Conservation (phyloP, 2,797 vertebrate species). For the Vultur gryphus region DNA sequence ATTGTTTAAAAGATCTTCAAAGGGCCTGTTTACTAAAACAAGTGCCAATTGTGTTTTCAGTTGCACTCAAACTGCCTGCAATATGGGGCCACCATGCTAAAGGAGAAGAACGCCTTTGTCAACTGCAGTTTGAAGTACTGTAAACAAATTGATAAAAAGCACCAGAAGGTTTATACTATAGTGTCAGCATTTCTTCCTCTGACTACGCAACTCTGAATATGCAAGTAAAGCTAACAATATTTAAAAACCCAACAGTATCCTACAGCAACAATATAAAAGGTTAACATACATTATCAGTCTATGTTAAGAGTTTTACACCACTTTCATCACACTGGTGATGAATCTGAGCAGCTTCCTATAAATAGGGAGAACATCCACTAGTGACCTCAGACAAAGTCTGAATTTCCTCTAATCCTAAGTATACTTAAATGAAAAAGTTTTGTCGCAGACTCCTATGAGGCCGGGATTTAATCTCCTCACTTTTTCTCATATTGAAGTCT, state of each 20-base stretch:
- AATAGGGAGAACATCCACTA: background rate
- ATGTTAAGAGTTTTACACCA: background rate
- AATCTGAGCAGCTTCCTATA: background rate
- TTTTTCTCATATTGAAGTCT: background rate
- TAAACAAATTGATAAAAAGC: slow-evolving; percentile 12
- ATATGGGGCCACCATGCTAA: background rate
- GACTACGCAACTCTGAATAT: background rate
- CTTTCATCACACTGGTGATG: background rate
- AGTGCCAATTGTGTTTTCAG: background rate
- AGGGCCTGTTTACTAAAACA: background rate
- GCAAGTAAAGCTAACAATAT: background rate
- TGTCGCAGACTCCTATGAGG: background rate
- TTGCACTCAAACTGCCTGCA: background rate
- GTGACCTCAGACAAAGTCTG: background rate
- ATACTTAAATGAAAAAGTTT: background rate
- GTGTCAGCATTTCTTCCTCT: background rate
- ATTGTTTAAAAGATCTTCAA: background rate
- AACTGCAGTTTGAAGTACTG: background rate
- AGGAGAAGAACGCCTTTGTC: background rate
- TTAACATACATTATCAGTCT: background rate
- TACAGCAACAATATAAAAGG: background rate
- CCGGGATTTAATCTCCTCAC: background rate
- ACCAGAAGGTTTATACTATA: background rate
- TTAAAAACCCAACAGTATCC: background rate
- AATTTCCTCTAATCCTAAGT: background rate